Conservation (phyloP, 2,113 vertebrate species). For the Bubo scandiacus region DNA sequence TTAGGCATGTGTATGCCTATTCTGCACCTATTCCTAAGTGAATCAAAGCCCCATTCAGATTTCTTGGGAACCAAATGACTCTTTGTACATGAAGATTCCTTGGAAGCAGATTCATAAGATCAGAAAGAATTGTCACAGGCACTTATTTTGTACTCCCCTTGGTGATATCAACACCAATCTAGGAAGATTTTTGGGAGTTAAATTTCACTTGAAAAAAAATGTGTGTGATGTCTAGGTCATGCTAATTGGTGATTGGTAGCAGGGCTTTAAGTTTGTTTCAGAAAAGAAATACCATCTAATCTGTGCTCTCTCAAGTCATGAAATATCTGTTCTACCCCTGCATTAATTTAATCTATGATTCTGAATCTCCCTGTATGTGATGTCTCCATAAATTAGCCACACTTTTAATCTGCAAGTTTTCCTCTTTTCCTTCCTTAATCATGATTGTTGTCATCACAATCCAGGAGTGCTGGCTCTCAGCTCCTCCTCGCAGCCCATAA, state of each 20-base stretch:
- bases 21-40: neutral
- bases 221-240: neutral
- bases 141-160: neutral
- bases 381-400: neutral
- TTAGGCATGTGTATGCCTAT: neutral
- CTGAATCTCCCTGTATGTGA: neutral
- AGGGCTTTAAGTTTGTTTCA: neutral
- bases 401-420: neutral
- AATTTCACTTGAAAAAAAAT: neutral
- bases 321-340: neutral
- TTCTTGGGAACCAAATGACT: neutral
- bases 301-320: neutral
- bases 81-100: neutral
- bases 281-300: neutral
- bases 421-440: neutral
- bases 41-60: neutral
- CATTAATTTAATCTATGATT: neutral
- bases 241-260: neutral
- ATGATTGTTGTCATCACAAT: neutral
- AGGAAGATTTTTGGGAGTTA: neutral
- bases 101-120: neutral
- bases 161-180: neutral
- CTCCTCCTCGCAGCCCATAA: neutral
- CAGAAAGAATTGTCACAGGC: neutral
- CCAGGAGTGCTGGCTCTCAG: neutral